These are phyloP conservation scores for Elmis aenea DNA, from an alignment of 2,888 invertebrate genomes.

Conservation along the genomic window DNA sequence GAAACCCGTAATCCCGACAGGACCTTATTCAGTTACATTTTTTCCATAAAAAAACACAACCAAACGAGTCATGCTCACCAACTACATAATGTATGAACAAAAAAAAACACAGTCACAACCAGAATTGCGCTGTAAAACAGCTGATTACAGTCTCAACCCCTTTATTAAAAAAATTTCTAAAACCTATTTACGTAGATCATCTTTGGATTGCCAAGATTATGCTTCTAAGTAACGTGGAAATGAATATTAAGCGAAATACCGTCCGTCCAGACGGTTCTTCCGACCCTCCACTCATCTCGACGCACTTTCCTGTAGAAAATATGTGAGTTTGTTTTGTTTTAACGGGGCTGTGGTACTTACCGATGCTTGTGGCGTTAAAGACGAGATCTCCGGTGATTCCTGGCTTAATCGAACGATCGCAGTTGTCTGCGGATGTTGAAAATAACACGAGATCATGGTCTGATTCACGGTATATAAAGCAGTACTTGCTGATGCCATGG, in stretches of 20 bases:
- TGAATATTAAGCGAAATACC: neutral
- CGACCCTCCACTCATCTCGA: conserved; percentile 45
- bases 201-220: conserved; percentile 9
- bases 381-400: conserved; percentile 56
- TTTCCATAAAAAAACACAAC: conserved; percentile 27
- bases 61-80: conserved; percentile 11
- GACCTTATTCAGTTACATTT: conserved; percentile 25
- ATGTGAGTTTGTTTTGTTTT: no score
- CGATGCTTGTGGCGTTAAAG: conserved; percentile 66
- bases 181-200: conserved; percentile 17
- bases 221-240: neutral
- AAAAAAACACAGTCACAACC: conserved; percentile 18
- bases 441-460: conserved; percentile 51
- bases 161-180: conserved; percentile 17
- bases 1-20: conserved; percentile 39
- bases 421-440: conserved; percentile 60
- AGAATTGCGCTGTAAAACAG: conserved; percentile 17
- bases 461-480: conserved; percentile 70
- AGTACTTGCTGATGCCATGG: conserved; percentile 63
- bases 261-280: neutral
- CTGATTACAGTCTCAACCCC: conserved; percentile 24
- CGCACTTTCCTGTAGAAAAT: conserved; percentile 57
- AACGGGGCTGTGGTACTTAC: conserved; percentile 44
- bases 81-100: no score
- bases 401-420: conserved; percentile 53